phyloP scores from a whole-genome alignment of 2,888 invertebrate species.

The Ptychoptera albimana region DNA sequence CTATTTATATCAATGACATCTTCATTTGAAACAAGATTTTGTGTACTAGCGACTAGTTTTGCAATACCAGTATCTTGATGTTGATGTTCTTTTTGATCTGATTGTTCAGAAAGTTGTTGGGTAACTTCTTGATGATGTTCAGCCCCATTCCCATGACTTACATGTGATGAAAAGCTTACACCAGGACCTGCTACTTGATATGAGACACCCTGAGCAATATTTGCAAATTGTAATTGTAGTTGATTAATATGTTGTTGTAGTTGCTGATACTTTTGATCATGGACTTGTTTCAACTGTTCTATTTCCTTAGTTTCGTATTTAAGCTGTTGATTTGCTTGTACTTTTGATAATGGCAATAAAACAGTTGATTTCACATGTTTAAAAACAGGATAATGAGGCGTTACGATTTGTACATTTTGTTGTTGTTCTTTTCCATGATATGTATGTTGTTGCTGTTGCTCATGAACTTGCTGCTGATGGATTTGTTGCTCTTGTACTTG shows the following conservation, averaged over 20 bases:
- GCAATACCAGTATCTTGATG: constrained; percentile 24
- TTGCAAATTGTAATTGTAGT: not conserved
- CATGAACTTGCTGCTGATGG: constrained; percentile 19
- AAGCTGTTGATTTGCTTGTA: not conserved
- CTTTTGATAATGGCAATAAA: no score
- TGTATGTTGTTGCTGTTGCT: constrained; percentile 14
- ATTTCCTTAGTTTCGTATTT: no score
- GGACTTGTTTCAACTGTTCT: no score
- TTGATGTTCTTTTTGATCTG: constrained; percentile 13
- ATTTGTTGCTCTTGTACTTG: constrained; percentile 18
- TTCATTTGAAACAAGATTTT: constrained; percentile 43
- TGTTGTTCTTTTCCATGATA: constrained; percentile 13
- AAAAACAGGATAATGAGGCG: no score
- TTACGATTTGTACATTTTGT: constrained; percentile 4
- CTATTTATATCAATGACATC: constrained; percentile 47
- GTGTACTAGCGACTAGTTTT: constrained; percentile 39
- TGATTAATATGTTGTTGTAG: not conserved
- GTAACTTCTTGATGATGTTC: no score
- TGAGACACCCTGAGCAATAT: not conserved
- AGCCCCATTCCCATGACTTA: no score
- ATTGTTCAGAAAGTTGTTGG: no score
- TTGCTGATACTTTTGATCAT: not conserved
- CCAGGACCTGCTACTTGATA: not conserved
- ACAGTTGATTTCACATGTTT: no score
- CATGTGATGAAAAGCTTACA: no score